A percentile compares a stretch with the other conserved stretches of the same genome.
phyloP scores from a whole-genome alignment of 1,140 invertebrate species.

The Matsumurasca onukii region DNA sequence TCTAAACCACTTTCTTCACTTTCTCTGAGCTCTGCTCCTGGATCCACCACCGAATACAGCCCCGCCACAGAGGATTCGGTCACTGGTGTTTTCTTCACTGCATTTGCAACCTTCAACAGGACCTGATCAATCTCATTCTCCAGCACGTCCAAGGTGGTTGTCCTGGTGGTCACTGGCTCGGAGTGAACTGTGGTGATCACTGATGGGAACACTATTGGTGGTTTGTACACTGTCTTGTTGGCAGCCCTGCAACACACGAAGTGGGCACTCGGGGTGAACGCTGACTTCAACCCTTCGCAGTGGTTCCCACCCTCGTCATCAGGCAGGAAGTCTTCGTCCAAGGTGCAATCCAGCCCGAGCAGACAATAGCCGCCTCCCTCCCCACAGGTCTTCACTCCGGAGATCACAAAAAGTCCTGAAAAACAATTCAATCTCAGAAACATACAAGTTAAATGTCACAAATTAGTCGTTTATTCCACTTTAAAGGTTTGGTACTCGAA shows the following conservation, averaged over 20 bases:
- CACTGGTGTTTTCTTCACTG: slow-evolving; percentile 1
- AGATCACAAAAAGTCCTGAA: slow-evolving; percentile 52
- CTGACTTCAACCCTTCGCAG: slow-evolving; percentile 49
- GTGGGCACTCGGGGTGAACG: slow-evolving; percentile 50
- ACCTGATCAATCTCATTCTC: slow-evolving; percentile 24
- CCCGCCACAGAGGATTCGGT: background rate
- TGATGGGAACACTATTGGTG: background rate
- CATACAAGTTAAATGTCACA: background rate
- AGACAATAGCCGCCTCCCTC: slow-evolving; percentile 50
- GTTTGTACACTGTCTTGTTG: slow-evolving; percentile 19
- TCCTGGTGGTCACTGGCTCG: background rate
- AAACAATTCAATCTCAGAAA: too few relatives aligned
- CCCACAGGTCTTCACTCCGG: slow-evolving; percentile 50
- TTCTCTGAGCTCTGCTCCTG: slow-evolving; percentile 20
- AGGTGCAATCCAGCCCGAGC: slow-evolving; percentile 47
- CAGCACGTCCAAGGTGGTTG: slow-evolving; percentile 2
- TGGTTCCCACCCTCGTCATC: slow-evolving; percentile 46
- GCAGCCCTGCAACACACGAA: slow-evolving; percentile 50
- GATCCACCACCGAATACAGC: background rate
- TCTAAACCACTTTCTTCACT: slow-evolving; percentile 28
- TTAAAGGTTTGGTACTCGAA: background rate
- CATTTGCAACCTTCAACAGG: slow-evolving; percentile 9
- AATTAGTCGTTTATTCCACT: background rate
- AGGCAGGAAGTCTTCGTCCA: slow-evolving; percentile 50
- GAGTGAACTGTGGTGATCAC: slow-evolving; percentile 3